Conservation (phyloP, 2,113 vertebrate genomes). For the Rhinichthys klamathensis region DNA sequence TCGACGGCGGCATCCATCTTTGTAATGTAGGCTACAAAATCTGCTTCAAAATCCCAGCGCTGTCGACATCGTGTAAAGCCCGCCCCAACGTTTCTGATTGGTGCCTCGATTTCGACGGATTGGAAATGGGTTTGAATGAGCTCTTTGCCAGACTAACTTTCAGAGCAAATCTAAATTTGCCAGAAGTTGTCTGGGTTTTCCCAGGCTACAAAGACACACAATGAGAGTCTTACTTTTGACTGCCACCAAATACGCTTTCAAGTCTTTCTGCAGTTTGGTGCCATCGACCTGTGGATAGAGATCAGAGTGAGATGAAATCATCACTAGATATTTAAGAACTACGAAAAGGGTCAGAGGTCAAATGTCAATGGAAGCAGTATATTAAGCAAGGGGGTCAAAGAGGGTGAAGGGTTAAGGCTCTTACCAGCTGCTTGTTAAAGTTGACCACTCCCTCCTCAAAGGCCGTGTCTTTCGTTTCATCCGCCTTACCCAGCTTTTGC, state of each 20-base stretch:
- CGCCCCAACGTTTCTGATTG: too few relatives aligned
- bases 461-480: constrained; percentile 92
- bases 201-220: constrained; percentile 6
- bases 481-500: constrained; percentile 97
- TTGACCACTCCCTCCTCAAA: constrained; percentile 94
- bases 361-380: background rate
- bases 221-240: constrained; percentile 83
- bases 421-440: constrained; percentile 97
- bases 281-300: constrained; percentile 81
- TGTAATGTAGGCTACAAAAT: too few relatives aligned
- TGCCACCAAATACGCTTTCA: constrained; percentile 84
- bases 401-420: constrained; percentile 41
- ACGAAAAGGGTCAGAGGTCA: background rate
- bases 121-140: too few relatives aligned
- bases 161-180: too few relatives aligned
- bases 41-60: too few relatives aligned
- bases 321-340: constrained; percentile 22
- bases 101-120: too few relatives aligned
- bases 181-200: too few relatives aligned
- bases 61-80: too few relatives aligned
- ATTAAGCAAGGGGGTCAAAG: background rate
- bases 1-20: too few relatives aligned
- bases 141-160: too few relatives aligned
- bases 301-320: constrained; percentile 17
- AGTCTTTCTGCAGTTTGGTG: constrained; percentile 89